A percentile compares a stretch with the other conserved stretches of the same genome.
Conservation (phyloP, 2,888 invertebrate genomes). For the Microplitis manilae region DNA sequence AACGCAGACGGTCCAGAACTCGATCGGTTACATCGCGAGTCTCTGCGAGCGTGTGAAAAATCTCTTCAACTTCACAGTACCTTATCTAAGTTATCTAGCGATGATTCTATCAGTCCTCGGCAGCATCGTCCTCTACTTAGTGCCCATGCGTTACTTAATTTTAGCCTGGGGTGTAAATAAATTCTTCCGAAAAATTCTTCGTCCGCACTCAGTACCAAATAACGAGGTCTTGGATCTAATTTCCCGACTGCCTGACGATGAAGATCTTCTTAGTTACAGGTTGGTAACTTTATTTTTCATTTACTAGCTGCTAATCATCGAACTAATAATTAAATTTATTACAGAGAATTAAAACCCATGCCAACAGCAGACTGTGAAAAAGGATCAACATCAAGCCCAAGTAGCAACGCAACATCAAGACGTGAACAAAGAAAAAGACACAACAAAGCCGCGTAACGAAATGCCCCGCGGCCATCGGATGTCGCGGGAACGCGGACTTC, state of each 20-base stretch:
- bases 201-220: slow-evolving; percentile 96
- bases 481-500: slow-evolving; percentile 66
- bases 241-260: slow-evolving; percentile 95
- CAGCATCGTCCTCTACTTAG: slow-evolving; percentile 86
- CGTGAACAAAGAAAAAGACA: slow-evolving; percentile 80
- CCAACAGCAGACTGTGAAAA: slow-evolving; percentile 73
- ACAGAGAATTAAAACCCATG: slow-evolving; percentile 80
- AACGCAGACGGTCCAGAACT: slow-evolving; percentile 96
- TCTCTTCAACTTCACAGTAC: slow-evolving; percentile 96
- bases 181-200: slow-evolving; percentile 91
- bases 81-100: slow-evolving; percentile 94
- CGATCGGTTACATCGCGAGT: slow-evolving; percentile 94
- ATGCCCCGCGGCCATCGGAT: slow-evolving; percentile 65
- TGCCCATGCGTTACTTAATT: slow-evolving; percentile 91
- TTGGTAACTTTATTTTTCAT: slow-evolving; percentile 39
- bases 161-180: slow-evolving; percentile 97
- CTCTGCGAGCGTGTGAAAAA: slow-evolving; percentile 95
- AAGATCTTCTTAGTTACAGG: slow-evolving; percentile 84
- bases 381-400: slow-evolving; percentile 53
- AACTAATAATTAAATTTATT: slow-evolving; percentile 24
- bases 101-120: slow-evolving; percentile 83
- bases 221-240: slow-evolving; percentile 96
- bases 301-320: background rate
- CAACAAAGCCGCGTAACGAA: slow-evolving; percentile 79
- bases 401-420: slow-evolving; percentile 57